phyloP scores from a whole-genome alignment of 2,113 vertebrate genomes.

The Cyanoderma ruficeps region DNA sequence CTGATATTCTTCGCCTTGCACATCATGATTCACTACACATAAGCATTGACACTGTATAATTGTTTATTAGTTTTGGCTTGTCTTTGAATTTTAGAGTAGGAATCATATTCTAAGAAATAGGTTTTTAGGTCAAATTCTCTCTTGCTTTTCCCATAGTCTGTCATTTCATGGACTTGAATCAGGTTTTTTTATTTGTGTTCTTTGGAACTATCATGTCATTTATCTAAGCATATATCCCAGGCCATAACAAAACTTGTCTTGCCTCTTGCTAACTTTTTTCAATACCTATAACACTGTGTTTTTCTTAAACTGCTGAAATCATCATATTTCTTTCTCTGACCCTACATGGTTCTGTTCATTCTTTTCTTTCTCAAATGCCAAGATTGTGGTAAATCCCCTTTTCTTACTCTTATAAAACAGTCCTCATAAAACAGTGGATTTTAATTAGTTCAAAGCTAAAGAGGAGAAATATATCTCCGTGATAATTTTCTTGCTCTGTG shows the following conservation, averaged over 20 bases:
- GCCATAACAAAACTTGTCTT: slow-evolving; percentile 8
- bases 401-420: background rate
- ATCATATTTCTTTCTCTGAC: background rate
- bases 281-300: background rate
- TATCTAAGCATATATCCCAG: slow-evolving; percentile 26
- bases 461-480: background rate
- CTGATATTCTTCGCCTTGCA: background rate
- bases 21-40: slow-evolving; percentile 12
- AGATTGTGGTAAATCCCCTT: background rate
- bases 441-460: background rate
- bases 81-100: slow-evolving; percentile 17
- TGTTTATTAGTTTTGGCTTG: slow-evolving; percentile 69
- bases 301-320: slow-evolving; percentile 6
- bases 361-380: background rate
- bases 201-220: slow-evolving; percentile 60
- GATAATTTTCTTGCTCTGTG: background rate
- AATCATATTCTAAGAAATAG: slow-evolving; percentile 51
- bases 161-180: slow-evolving; percentile 35
- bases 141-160: slow-evolving; percentile 59
- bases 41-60: slow-evolving; percentile 32
- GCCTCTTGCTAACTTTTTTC: slow-evolving; percentile 12
- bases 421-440: background rate
- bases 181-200: slow-evolving; percentile 36
- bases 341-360: background rate
- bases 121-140: slow-evolving; percentile 67